phyloP scores from a whole-genome alignment of 2,888 invertebrate species.

The Lochmaea capreae region DNA sequence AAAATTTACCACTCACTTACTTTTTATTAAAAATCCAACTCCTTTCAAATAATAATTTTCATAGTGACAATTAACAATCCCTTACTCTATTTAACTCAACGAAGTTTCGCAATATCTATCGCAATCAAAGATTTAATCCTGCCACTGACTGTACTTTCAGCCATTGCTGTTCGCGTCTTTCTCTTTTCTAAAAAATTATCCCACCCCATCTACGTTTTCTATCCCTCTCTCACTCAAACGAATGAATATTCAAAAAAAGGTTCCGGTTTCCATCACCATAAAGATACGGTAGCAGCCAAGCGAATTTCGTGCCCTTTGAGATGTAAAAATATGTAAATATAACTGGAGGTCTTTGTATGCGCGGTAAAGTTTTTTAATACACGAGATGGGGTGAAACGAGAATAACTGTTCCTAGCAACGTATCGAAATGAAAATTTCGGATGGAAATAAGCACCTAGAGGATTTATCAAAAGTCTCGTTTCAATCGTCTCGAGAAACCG shows the following conservation, averaged over 20 bases:
- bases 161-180: slow-evolving; percentile 44
- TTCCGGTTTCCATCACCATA: slow-evolving; percentile 52
- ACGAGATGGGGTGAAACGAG: slow-evolving; percentile 12
- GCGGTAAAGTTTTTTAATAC: slow-evolving; percentile 41
- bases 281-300: slow-evolving; percentile 56
- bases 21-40: too few species aligned
- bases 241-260: slow-evolving; percentile 56
- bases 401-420: background rate
- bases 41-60: background rate
- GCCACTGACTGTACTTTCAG: slow-evolving; percentile 49
- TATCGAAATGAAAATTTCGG: background rate
- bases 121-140: slow-evolving; percentile 24
- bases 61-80: slow-evolving; percentile 10
- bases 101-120: slow-evolving; percentile 9
- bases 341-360: slow-evolving; percentile 55
- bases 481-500: too few species aligned
- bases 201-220: slow-evolving; percentile 31
- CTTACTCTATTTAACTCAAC: slow-evolving; percentile 1
- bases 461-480: background rate
- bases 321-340: slow-evolving; percentile 65
- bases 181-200: slow-evolving; percentile 48
- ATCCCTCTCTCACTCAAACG: slow-evolving; percentile 44
- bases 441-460: background rate
- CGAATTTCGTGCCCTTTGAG: slow-evolving; percentile 59
- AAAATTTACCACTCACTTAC: too few species aligned